Percentiles rank a stretch among this genome's conserved stretches.
Evolutionary conservation across 2,113 vertebrate genomes (phyloP).

Genomic region (Hippocampus comes): DNA sequence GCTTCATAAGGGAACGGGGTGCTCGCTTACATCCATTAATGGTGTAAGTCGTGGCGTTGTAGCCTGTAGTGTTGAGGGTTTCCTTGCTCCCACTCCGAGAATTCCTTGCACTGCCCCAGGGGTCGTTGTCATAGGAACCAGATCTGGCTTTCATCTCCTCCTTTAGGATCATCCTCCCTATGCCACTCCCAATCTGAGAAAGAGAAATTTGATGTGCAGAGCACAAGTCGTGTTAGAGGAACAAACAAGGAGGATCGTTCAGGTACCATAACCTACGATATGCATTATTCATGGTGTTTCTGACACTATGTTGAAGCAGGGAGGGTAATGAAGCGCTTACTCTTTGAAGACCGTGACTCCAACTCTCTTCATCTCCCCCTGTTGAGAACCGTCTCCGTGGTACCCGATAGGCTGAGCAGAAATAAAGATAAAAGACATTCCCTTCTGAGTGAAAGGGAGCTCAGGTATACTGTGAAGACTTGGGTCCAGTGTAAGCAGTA

Average conservation of each 20-base stretch:
- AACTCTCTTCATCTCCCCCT: constrained; percentile 70
- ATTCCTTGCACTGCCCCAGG: constrained; percentile 93
- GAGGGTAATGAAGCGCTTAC: constrained; percentile 58
- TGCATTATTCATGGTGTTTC: constrained; percentile 42
- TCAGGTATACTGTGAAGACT: constrained; percentile 6
- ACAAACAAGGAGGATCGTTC: constrained; percentile 7
- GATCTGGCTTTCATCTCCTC: constrained; percentile 99
- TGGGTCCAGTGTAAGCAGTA: not conserved
- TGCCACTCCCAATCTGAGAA: constrained; percentile 89
- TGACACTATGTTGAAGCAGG: constrained; percentile 8
- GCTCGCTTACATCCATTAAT: constrained; percentile 90
- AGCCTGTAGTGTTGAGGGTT: constrained; percentile 85
- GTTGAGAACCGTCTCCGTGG: constrained; percentile 67
- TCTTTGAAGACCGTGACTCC: constrained; percentile 73
- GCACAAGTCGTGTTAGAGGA: constrained; percentile 7
- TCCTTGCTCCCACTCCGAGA: constrained; percentile 91
- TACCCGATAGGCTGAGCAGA: constrained; percentile 54
- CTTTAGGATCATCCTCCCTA: constrained; percentile 95
- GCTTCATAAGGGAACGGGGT: constrained; percentile 13
- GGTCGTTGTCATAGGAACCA: constrained; percentile 90
- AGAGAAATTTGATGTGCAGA: constrained; percentile 16
- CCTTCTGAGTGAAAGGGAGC: constrained; percentile 14
- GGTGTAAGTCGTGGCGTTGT: constrained; percentile 81
- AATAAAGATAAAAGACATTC: constrained; percentile 38
- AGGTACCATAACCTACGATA: constrained; percentile 6